Percentiles rank a stretch among this genome's conserved stretches.
These are phyloP conservation scores for Neelides folsomi DNA, from an alignment of 2,888 invertebrate species.

Conservation along the genomic window DNA sequence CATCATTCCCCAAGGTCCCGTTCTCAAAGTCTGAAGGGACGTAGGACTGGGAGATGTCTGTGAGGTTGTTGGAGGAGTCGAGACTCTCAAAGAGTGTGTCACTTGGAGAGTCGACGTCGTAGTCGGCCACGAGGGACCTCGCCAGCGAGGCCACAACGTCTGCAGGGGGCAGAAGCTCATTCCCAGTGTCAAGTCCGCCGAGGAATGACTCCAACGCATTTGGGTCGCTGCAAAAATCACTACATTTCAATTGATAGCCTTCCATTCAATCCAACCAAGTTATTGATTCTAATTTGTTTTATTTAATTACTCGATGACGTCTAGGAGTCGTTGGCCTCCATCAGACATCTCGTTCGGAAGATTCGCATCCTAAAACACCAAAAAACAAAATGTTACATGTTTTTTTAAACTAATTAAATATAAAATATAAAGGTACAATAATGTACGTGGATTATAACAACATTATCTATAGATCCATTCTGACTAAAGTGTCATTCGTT, in stretches of 20 bases:
- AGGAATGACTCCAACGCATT: conserved; percentile 33
- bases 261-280: no score
- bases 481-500: no score
- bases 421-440: neutral
- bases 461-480: no score
- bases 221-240: conserved; percentile 29
- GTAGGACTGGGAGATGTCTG: conserved; percentile 33
- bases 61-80: conserved; percentile 31
- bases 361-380: conserved; percentile 31
- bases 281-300: no score
- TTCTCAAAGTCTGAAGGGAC: conserved; percentile 32
- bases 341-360: conserved; percentile 32
- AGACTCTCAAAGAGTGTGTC: conserved; percentile 31
- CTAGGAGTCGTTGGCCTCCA: conserved; percentile 33
- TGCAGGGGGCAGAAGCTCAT: conserved; percentile 27
- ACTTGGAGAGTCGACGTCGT: conserved; percentile 32
- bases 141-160: conserved; percentile 30
- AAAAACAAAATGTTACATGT: conserved; percentile 8
- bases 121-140: conserved; percentile 26
- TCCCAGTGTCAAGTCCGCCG: conserved; percentile 27
- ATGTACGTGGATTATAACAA: no score
- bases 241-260: conserved; percentile 4
- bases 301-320: conserved; percentile 32
- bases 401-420: neutral
- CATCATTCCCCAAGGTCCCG: conserved; percentile 13